Conservation (phyloP, 2,797 vertebrate species). For the Cossypha caffra region DNA sequence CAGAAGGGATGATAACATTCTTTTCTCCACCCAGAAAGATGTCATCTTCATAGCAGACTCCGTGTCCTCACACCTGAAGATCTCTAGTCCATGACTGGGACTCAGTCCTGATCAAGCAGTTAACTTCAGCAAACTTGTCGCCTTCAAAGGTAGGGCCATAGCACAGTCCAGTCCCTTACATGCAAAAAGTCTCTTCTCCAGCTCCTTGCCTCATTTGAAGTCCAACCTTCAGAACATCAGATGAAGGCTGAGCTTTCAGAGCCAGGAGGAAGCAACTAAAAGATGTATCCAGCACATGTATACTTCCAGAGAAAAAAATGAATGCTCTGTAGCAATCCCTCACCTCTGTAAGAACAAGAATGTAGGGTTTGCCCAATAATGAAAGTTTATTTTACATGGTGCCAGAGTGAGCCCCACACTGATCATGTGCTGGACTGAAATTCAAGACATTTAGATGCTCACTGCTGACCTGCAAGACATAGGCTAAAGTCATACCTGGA, state of each 20-base stretch:
- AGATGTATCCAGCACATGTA: neutral
- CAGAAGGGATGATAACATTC: neutral
- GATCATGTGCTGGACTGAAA: neutral
- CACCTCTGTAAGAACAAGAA: neutral
- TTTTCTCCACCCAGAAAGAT: neutral
- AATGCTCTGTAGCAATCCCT: neutral
- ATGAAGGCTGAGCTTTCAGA: neutral
- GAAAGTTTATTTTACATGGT: neutral
- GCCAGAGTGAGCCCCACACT: neutral
- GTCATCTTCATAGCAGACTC: neutral
- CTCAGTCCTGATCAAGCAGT: neutral
- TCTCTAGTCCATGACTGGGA: neutral
- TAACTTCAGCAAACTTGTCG: neutral
- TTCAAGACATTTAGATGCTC: neutral
- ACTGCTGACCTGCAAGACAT: neutral
- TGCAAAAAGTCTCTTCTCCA: neutral
- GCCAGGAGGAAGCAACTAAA: neutral
- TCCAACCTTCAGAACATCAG: neutral
- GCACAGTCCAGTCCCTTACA: neutral
- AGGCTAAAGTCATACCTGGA: neutral
- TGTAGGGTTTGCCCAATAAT: neutral
- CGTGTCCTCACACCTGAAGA: neutral
- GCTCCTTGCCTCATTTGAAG: neutral
- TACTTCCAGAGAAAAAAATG: neutral
- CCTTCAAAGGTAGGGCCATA: neutral